Evolutionary conservation across 2,888 invertebrate genomes (phyloP).

Genomic region (Gastrophysa polygoni): DNA sequence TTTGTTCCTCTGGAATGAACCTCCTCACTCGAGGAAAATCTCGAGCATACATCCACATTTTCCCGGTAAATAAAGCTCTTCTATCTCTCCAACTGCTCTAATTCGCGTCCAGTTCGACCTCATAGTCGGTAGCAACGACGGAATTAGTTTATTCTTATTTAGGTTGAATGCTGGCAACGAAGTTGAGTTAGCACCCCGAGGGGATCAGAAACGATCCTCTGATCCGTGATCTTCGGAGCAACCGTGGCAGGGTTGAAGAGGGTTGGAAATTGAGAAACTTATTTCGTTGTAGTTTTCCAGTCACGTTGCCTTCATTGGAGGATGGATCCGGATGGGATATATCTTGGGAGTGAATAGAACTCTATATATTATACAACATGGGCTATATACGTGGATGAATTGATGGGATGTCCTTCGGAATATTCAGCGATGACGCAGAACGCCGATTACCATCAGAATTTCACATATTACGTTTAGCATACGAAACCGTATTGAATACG

Average conservation of each 20-base stretch:
- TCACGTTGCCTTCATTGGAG: not conserved
- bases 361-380: too few species aligned
- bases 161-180: conserved; percentile 32
- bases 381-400: too few species aligned
- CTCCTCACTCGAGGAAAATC: conserved; percentile 11
- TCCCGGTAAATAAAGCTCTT: conserved; percentile 6
- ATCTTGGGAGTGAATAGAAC: not conserved
- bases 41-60: conserved; percentile 7
- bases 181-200: conserved; percentile 31
- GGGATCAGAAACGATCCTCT: conserved; percentile 27
- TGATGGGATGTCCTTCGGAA: too few species aligned
- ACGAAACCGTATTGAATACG: too few species aligned
- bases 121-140: conserved; percentile 16
- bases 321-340: not conserved
- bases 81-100: conserved; percentile 28
- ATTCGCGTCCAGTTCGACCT: conserved; percentile 32
- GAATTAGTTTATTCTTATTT: conserved; percentile 39
- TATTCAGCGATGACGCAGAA: too few species aligned
- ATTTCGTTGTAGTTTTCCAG: not conserved
- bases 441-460: too few species aligned
- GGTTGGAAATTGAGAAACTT: not conserved
- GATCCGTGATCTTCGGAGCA: conserved; percentile 29
- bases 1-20: conserved; percentile 18
- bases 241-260: not conserved
- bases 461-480: too few species aligned